These are phyloP conservation scores for Sprattus sprattus DNA, from an alignment of 2,113 vertebrate species.

Conservation along the genomic window DNA sequence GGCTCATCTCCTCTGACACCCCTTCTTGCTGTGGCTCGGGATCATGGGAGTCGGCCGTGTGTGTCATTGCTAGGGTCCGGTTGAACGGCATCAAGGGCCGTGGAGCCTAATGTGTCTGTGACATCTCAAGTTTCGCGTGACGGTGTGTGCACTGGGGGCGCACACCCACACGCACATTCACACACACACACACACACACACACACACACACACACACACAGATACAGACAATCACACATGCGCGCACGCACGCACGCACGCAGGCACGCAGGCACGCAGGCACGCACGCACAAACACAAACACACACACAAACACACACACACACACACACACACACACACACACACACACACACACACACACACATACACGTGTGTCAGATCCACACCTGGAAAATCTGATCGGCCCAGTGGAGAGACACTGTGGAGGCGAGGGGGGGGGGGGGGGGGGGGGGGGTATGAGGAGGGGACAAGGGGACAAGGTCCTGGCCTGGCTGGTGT, in stretches of 20 bases:
- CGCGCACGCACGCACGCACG: not conserved
- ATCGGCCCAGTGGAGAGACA: conserved; percentile 53
- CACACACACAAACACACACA: not conserved
- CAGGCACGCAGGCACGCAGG: not conserved
- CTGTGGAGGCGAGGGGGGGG: not conserved
- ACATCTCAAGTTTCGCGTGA: conserved; percentile 40
- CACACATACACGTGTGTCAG: conserved; percentile 16
- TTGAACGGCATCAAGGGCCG: not conserved
- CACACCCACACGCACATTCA: not conserved
- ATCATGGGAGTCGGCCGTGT: not conserved
- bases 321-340: not conserved
- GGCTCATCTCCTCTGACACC: not conserved
- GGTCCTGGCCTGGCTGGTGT: conserved; percentile 51
- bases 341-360: conserved; percentile 4
- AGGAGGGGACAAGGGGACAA: not conserved
- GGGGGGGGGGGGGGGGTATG: not conserved
- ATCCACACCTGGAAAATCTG: conserved; percentile 39
- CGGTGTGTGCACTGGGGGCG: not conserved
- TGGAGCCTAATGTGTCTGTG: conserved; percentile 40
- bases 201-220: not conserved
- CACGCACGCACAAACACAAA: not conserved
- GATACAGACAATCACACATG: not conserved
- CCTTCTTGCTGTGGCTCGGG: not conserved
- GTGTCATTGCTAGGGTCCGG: not conserved
- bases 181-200: not conserved